Base-by-base conservation (phyloP, 2,113 vertebrate species). In the Colossoma macropomum region DNA sequence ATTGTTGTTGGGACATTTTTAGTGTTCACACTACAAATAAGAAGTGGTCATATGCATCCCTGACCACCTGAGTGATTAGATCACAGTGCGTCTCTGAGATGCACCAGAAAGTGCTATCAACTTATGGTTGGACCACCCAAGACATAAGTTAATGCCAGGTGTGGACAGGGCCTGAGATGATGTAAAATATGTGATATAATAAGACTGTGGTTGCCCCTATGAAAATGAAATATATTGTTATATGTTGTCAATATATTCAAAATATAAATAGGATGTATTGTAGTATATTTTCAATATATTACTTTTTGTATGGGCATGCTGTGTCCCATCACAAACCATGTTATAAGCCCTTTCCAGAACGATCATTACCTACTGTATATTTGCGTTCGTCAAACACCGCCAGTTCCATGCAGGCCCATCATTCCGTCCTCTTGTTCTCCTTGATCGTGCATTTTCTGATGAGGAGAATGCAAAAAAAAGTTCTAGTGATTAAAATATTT, bases 131-230 rank as follows among this genome's bases (percentile, higher is more conserved):
- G 7, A 38, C 41, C 41, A 5, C 41, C 41, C 10, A 45, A 11
- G 4, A 45, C 41, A 9, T 11, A 9, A 45, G 41, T 8, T 45
- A 45, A 9, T 45, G 41, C 6, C 41, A 45, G 41, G 41, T 45
- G 10, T 45, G 10, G 41, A 45, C 41, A 45, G 41, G 41, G 41
- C 41, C 62, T 27, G 27, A 81, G 52, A 65, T 34, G 21, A 75
- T 75, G 41, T 75, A 27, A 82, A 65, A 75, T 75, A 52, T 56
- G 70, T 74, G n/a, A 66, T 54, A 62, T 32, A 32, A 54, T 17
- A 41, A 48, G 60, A 34, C 48, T 13, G 34, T 74, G 69, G 34
- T 60, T 2, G 56, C 56, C 23, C 52, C 56, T 60, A n/a, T 25
- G 23, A 25, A 60, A 25, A 60, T 60, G 25, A 54, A 60, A 60